phyloP scores from a whole-genome alignment of 2,113 vertebrate genomes.

The Poeciliopsis retropinna region DNA sequence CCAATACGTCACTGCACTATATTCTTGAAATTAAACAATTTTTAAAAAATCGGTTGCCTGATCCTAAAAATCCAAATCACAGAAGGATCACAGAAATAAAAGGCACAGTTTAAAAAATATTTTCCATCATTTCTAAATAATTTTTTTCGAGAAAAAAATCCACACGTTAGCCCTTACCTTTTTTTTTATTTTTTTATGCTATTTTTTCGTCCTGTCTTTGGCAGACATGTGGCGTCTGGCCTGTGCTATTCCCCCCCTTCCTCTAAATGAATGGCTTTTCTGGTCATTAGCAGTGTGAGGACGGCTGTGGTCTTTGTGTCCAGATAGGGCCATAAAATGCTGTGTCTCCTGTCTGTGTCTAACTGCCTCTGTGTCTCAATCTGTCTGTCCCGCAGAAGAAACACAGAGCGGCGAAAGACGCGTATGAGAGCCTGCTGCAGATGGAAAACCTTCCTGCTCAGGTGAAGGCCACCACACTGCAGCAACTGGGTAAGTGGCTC shows the following conservation, averaged over 20 bases:
- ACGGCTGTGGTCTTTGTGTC: slow-evolving; percentile 68
- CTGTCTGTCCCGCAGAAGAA: slow-evolving; percentile 85
- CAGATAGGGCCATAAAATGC: slow-evolving; percentile 71
- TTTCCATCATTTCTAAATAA: too few species aligned
- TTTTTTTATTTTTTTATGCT: too few species aligned
- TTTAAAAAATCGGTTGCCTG: too few species aligned
- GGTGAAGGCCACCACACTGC: slow-evolving; percentile 97
- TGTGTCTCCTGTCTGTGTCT: slow-evolving; percentile 65
- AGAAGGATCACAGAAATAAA: too few species aligned
- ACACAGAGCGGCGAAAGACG: slow-evolving; percentile 96
- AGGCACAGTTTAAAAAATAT: too few species aligned
- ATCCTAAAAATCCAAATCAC: too few species aligned
- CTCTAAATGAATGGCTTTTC: slow-evolving; percentile 46
- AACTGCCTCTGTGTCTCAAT: slow-evolving; percentile 43
- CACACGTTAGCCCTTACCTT: too few species aligned
- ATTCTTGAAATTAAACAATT: too few species aligned
- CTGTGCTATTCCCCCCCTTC: slow-evolving; percentile 63
- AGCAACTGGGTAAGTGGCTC: slow-evolving; percentile 92
- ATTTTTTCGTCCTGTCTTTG: not conserved
- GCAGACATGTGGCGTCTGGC: slow-evolving; percentile 69
- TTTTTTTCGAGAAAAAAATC: too few species aligned
- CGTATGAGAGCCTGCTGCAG: slow-evolving; percentile 96
- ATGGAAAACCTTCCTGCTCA: slow-evolving; percentile 94
- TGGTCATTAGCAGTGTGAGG: slow-evolving; percentile 65
- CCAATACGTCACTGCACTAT: too few species aligned